Conservation (phyloP, 2,888 invertebrate species). For the Shargacucullia verbasci region DNA sequence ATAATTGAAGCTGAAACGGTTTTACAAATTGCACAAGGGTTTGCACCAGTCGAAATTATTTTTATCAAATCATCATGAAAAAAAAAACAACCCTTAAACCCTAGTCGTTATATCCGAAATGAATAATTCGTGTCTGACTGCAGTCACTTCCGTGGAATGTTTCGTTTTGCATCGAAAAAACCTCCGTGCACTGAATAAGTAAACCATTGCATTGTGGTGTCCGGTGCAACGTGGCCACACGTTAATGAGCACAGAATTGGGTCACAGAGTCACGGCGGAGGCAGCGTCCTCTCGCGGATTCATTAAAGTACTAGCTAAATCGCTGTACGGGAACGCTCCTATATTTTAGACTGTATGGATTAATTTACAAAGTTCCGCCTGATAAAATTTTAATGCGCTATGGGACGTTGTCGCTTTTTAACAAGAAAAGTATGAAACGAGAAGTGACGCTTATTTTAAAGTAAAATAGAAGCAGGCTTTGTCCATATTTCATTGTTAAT, state of each 20-base stretch:
- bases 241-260: constrained; percentile 80
- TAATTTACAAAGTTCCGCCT: constrained; percentile 32
- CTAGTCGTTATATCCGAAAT: constrained; percentile 36
- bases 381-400: constrained; percentile 26
- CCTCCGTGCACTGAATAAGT: constrained; percentile 70
- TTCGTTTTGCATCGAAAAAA: constrained; percentile 57
- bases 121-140: constrained; percentile 51
- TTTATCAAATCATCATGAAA: neutral
- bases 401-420: constrained; percentile 2
- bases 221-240: constrained; percentile 76
- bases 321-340: constrained; percentile 36
- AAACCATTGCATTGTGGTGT: constrained; percentile 75
- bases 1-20: no score
- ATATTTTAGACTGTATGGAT: constrained; percentile 44
- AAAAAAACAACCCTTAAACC: constrained; percentile 12
- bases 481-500: no score
- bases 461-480: neutral
- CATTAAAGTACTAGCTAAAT: constrained; percentile 55
- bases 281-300: constrained; percentile 57
- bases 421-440: constrained; percentile 8
- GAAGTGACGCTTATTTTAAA: neutral
- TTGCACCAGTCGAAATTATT: no score
- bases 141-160: constrained; percentile 42
- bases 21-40: no score
- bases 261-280: constrained; percentile 66